Evolutionary conservation across 23 tunicate species (phyloP).

Genomic region (Styela plicata): DNA sequence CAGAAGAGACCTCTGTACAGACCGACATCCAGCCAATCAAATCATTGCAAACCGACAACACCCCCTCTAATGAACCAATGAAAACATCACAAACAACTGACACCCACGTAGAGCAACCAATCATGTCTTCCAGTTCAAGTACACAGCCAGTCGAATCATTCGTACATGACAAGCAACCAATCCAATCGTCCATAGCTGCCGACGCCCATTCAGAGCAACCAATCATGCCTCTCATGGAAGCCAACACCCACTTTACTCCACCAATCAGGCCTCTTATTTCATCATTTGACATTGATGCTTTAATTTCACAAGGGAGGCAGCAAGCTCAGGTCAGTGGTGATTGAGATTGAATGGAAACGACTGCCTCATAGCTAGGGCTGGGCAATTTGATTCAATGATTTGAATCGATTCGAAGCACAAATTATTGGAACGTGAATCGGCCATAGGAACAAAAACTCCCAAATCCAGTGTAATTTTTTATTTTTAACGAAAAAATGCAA

Average conservation of each 20-base stretch:
- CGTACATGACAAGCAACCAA: background rate
- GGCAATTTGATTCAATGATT: too few relatives aligned
- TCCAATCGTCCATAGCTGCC: background rate
- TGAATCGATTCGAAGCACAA: too few relatives aligned
- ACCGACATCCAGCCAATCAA: background rate
- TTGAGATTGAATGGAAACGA: too few relatives aligned
- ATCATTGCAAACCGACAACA: background rate
- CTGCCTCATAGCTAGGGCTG: too few relatives aligned
- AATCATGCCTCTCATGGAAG: background rate
- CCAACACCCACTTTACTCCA: background rate
- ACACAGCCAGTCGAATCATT: too few relatives aligned
- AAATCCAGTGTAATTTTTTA: too few relatives aligned
- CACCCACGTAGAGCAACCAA: background rate
- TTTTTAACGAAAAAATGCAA: too few relatives aligned
- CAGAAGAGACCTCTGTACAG: too few relatives aligned
- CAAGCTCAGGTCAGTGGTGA: background rate
- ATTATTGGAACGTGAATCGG: too few relatives aligned
- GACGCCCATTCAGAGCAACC: background rate
- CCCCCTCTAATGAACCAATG: background rate
- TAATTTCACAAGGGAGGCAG: background rate
- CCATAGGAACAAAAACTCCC: too few relatives aligned
- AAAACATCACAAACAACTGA: background rate
- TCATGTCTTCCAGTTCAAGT: background rate
- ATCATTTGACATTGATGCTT: background rate
- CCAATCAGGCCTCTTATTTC: background rate